Base-by-base conservation (phyloP, 2,888 invertebrate genomes). In the Eumerus sabulonum region DNA sequence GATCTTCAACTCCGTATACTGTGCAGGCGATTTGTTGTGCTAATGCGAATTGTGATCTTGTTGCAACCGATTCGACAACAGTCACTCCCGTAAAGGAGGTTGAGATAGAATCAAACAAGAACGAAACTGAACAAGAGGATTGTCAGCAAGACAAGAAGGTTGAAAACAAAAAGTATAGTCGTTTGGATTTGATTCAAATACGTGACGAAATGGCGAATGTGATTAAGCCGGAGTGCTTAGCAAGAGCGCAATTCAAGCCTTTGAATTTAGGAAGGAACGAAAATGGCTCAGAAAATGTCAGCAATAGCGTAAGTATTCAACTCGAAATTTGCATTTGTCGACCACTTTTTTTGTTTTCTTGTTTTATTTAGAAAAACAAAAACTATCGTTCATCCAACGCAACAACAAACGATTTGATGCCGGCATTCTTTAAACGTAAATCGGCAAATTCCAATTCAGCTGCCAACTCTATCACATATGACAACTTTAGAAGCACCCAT, bases 1-100 rank as follows among this genome's bases (percentile, higher is more conserved):
- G 87, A 0, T 87, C 87, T 0, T 87, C 87, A 0, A 87, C 87
- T 1, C 87, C 87, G 0, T 86, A 85, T 38, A 87, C 86, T 0
- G 83, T 84, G 19, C 84, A 85, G n/a, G 82, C 84, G 14, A 62
- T 85, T 53, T 86, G 85, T 5, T 85, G 84, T 72, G 85, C 85
- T 0, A 83, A 83, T 2, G 84, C 83, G 3, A 86, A 84, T 71
- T 85, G 86, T 64, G 87, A 86, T 42, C 68, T 87, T 64, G 85
- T 84, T 1, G 67, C 82, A 54, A 83, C 83, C 0, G 68, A 74
- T 56, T 74, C 84, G 0, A 83, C 82, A 12, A 84, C 84, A 9
- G 82, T 83, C 0, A 86, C 85, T 56, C 84, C 86, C 3, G 79
- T 83, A n/a, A 84, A 83, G 17, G 82, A 84, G n/a, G 81, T 74